phyloP scores from a whole-genome alignment of 2,113 vertebrate species.

The rabbit (Oryctolagus cuniculus) region DNA sequence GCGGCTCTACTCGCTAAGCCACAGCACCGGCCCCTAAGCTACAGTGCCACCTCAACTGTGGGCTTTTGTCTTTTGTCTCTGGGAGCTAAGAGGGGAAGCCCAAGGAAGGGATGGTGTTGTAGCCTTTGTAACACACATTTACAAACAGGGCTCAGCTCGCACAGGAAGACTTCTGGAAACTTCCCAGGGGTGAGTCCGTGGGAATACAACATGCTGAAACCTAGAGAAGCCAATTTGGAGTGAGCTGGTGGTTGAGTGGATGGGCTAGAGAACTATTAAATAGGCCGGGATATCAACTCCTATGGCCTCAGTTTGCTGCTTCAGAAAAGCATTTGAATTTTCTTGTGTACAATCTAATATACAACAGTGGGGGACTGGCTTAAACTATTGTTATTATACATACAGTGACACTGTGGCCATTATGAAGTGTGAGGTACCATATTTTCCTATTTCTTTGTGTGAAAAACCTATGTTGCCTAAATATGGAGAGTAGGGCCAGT shows the following conservation, averaged over 20 bases:
- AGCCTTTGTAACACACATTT: background rate
- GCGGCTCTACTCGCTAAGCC: too few relatives aligned
- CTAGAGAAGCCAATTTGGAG: background rate
- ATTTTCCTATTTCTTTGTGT: background rate
- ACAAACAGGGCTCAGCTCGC: background rate
- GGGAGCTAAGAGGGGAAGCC: background rate
- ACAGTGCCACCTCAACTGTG: too few relatives aligned
- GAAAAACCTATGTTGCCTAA: background rate
- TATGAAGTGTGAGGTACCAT: background rate
- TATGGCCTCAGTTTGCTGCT: background rate
- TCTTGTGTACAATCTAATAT: background rate
- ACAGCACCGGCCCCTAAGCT: too few relatives aligned
- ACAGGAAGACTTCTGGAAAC: background rate
- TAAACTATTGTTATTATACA: background rate
- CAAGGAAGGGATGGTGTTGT: background rate
- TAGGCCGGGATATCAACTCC: background rate
- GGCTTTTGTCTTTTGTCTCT: background rate
- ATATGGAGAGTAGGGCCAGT: too few relatives aligned
- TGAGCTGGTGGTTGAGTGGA: background rate
- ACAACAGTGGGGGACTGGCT: background rate
- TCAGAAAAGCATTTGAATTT: constrained; percentile 36
- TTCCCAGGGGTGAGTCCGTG: background rate
- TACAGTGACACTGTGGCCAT: background rate
- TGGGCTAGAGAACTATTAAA: background rate
- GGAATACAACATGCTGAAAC: background rate